Evolutionary conservation across 2,888 invertebrate genomes (phyloP).

Genomic region (Polia nebulosa): DNA sequence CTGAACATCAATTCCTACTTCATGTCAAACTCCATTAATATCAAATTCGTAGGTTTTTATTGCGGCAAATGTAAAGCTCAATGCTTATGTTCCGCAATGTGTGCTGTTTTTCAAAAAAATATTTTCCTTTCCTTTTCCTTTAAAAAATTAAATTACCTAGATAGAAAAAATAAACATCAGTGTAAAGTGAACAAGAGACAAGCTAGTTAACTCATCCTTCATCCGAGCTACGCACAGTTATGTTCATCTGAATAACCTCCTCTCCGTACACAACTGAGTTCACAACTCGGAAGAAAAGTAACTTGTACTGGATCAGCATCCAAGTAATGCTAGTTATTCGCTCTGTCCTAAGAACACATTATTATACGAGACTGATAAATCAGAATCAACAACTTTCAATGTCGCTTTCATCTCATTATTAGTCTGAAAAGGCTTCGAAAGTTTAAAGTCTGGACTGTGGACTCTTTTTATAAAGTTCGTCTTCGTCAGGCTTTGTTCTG

Average conservation of each 20-base stretch:
- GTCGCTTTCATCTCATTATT: constrained; percentile 29
- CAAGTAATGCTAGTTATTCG: constrained; percentile 4
- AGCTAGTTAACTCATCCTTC: background rate
- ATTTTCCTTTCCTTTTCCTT: too few relatives aligned
- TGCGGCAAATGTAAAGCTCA: too few relatives aligned
- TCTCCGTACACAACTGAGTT: background rate
- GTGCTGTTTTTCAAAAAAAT: too few relatives aligned
- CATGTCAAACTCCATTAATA: constrained; percentile 25
- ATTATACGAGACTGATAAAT: constrained; percentile 14
- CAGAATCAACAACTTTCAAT: constrained; percentile 20
- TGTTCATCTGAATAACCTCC: constrained; percentile 8
- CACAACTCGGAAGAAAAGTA: background rate
- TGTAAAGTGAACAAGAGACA: constrained; percentile 13
- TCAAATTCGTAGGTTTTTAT: constrained; percentile 10
- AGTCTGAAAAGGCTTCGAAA: constrained; percentile 15
- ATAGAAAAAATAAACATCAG: background rate
- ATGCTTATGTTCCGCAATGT: too few relatives aligned
- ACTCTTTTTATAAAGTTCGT: constrained; percentile 29
- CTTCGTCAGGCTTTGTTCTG: constrained; percentile 19
- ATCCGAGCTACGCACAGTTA: background rate
- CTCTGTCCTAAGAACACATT: background rate
- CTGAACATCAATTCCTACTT: constrained; percentile 29
- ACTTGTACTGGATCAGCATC: constrained; percentile 1
- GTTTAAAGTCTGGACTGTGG: constrained; percentile 2
- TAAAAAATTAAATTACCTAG: too few relatives aligned